Percentiles rank a stretch among this genome's conserved stretches.
These are phyloP conservation scores for Alaudala cheleensis DNA, from an alignment of 2,113 vertebrate genomes.

Conservation along the genomic window DNA sequence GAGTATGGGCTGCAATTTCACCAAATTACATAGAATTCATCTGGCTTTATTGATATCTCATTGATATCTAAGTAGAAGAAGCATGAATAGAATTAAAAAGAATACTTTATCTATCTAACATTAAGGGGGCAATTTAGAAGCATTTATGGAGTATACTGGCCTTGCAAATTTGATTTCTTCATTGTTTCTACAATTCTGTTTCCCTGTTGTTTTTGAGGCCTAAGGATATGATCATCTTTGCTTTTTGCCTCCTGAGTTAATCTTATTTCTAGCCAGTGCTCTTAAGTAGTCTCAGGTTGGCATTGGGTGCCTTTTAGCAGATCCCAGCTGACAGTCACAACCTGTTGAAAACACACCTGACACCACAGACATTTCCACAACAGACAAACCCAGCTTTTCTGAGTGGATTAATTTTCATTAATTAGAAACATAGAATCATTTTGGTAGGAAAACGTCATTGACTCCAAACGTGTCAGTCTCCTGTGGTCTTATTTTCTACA, in stretches of 20 bases:
- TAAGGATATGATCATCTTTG: neutral
- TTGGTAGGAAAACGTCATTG: neutral
- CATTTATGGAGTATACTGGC: neutral
- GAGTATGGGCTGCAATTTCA: neutral
- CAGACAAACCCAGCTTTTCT: neutral
- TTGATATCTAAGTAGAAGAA: neutral
- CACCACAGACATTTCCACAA: neutral
- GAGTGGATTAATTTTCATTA: neutral
- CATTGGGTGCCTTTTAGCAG: neutral
- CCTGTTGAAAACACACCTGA: neutral
- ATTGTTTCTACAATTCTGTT: neutral
- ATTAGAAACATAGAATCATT: neutral
- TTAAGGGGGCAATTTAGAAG: neutral
- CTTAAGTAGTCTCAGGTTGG: neutral
- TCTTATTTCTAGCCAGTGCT: neutral
- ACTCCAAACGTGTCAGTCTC: neutral
- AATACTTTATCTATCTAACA: neutral
- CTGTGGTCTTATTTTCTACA: neutral
- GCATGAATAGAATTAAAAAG: neutral
- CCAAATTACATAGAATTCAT: neutral
- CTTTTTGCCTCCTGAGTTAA: neutral
- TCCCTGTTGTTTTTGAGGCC: neutral
- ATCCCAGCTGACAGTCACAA: neutral
- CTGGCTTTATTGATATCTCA: neutral
- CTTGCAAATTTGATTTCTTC: neutral